Conservation (phyloP, 2,797 vertebrate species). For the Pantherophis alleghaniensis region DNA sequence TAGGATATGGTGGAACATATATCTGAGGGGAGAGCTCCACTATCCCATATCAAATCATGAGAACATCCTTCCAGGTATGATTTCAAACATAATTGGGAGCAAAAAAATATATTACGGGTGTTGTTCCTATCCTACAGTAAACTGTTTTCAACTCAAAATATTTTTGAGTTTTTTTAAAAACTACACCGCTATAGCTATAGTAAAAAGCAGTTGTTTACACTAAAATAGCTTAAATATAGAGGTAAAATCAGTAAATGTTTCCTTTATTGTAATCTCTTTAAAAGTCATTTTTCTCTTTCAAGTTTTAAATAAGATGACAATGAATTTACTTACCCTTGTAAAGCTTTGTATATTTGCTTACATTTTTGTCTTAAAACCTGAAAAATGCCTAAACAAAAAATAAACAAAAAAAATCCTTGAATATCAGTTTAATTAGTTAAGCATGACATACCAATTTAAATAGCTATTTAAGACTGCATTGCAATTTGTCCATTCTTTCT, state of each 20-base stretch:
- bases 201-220: background rate
- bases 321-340: constrained; percentile 82
- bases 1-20: background rate
- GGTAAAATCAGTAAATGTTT: background rate
- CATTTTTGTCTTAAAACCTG: constrained; percentile 83
- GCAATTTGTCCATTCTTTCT: background rate
- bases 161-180: background rate
- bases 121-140: background rate
- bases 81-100: background rate
- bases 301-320: background rate
- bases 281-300: background rate
- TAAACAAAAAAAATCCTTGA: constrained; percentile 24
- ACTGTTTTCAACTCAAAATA: background rate
- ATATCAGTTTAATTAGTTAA: background rate
- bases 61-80: background rate
- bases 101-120: background rate
- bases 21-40: background rate
- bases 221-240: background rate
- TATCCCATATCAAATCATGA: background rate
- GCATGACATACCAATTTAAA: background rate
- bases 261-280: background rate
- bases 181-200: background rate
- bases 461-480: background rate
- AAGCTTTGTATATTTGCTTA: constrained; percentile 78
- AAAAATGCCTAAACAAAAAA: constrained; percentile 82